Conservation (phyloP, 2,113 vertebrate genomes). For the Echinops telfairi region DNA sequence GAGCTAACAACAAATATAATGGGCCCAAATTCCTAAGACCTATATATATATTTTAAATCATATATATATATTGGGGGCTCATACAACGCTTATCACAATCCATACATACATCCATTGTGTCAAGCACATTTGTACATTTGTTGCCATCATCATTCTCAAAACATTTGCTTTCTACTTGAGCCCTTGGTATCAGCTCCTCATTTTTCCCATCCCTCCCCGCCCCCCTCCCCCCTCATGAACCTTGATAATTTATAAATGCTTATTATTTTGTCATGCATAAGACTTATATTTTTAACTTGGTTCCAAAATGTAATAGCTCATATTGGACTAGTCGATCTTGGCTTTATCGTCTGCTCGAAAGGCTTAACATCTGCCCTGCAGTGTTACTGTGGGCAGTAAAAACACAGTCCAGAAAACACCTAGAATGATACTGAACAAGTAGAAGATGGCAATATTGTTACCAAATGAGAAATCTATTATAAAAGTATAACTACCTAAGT, state of each 20-base stretch:
- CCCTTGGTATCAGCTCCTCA: too few species aligned
- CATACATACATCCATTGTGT: too few species aligned
- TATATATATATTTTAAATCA: background rate
- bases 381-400: background rate
- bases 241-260: too few species aligned
- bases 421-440: background rate
- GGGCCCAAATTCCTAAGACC: background rate
- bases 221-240: background rate
- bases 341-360: constrained; percentile 5
- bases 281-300: background rate
- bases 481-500: constrained; percentile 7
- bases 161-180: too few species aligned
- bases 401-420: background rate
- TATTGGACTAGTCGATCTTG: background rate
- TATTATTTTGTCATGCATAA: background rate
- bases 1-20: background rate
- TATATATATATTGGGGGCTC: too few species aligned
- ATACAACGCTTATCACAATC: too few species aligned
- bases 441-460: background rate
- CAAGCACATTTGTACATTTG: too few species aligned
- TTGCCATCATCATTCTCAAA: too few species aligned
- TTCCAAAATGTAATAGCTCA: background rate
- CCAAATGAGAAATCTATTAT: background rate
- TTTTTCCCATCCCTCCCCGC: too few species aligned
- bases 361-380: background rate